Percentiles rank a stretch among this genome's conserved stretches.
phyloP scores from a whole-genome alignment of 2,113 vertebrate species.

The Lasiurus cinereus region DNA sequence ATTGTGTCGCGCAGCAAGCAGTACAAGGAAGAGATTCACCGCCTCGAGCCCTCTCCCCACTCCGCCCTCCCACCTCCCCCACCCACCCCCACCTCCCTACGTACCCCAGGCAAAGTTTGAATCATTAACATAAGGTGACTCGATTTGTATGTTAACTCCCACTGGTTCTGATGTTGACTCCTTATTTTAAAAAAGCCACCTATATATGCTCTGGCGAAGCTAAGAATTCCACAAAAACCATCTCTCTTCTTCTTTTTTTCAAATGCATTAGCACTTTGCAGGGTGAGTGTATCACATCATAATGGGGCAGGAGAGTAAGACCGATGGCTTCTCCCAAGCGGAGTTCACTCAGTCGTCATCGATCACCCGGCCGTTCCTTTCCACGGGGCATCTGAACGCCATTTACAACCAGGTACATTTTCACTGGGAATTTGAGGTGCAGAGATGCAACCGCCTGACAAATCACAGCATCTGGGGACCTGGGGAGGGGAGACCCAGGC shows the following conservation, averaged over 20 bases:
- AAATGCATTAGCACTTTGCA: constrained; percentile 30
- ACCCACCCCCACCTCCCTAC: not conserved
- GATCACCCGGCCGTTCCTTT: constrained; percentile 36
- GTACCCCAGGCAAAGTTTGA: constrained; percentile 38
- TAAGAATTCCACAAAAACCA: constrained; percentile 56
- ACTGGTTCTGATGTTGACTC: constrained; percentile 40
- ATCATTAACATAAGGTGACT: constrained; percentile 48
- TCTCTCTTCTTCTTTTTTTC: not conserved
- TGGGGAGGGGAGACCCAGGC: not conserved
- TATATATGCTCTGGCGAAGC: constrained; percentile 58
- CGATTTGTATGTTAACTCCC: constrained; percentile 55
- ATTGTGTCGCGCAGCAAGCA: constrained; percentile 73
- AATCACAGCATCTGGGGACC: not conserved
- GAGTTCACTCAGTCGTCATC: not conserved
- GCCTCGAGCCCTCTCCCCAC: not conserved
- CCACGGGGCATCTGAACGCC: constrained; percentile 8
- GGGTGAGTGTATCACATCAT: constrained; percentile 23
- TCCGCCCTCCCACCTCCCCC: no score
- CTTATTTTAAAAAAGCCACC: constrained; percentile 64
- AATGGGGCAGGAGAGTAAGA: not conserved
- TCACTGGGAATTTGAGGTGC: constrained; percentile 16
- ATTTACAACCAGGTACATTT: not conserved
- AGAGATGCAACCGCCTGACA: not conserved
- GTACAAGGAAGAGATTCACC: not conserved
- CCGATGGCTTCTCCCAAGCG: not conserved